These are phyloP conservation scores for Oreochromis grahami DNA, from an alignment of 2,797 vertebrate genomes.

Conservation along the genomic window DNA sequence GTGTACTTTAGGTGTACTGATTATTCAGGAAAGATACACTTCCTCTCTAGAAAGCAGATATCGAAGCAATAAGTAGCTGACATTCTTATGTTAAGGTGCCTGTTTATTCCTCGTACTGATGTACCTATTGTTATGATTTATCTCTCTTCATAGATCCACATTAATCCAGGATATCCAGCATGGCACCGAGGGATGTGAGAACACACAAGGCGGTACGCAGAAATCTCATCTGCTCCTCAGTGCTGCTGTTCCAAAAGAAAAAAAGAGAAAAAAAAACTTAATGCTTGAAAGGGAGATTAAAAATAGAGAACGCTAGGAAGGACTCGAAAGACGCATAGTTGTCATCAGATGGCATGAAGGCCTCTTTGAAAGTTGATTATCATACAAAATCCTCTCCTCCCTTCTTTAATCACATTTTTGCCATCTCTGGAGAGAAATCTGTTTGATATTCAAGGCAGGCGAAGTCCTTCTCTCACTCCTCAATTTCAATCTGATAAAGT, in stretches of 20 bases:
- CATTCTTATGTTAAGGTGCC: background rate
- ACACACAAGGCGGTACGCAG: slow-evolving; percentile 66
- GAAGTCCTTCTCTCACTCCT: slow-evolving; percentile 46
- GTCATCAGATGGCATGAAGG: slow-evolving; percentile 48
- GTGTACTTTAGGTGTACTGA: slow-evolving; percentile 9
- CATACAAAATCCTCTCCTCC: slow-evolving; percentile 55
- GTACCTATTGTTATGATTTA: slow-evolving; percentile 19
- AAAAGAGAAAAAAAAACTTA: background rate
- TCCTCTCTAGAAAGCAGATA: background rate
- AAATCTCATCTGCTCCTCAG: background rate
- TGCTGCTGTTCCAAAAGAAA: background rate
- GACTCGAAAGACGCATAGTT: slow-evolving; percentile 31
- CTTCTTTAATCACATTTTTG: slow-evolving; percentile 68
- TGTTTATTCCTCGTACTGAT: background rate
- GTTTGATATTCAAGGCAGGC: slow-evolving; percentile 67
- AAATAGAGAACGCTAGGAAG: slow-evolving; percentile 31
- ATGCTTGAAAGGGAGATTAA: slow-evolving; percentile 30
- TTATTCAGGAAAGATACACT: slow-evolving; percentile 1
- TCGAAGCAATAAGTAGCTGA: background rate
- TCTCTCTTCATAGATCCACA: slow-evolving; percentile 67
- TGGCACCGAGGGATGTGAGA: slow-evolving; percentile 83
- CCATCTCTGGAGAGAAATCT: slow-evolving; percentile 58
- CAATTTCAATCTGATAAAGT: slow-evolving; percentile 49
- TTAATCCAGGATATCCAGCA: slow-evolving; percentile 85
- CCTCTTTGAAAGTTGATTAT: slow-evolving; percentile 67